phyloP scores from a whole-genome alignment of 2,113 vertebrate species.

The Bagarius yarrelli region DNA sequence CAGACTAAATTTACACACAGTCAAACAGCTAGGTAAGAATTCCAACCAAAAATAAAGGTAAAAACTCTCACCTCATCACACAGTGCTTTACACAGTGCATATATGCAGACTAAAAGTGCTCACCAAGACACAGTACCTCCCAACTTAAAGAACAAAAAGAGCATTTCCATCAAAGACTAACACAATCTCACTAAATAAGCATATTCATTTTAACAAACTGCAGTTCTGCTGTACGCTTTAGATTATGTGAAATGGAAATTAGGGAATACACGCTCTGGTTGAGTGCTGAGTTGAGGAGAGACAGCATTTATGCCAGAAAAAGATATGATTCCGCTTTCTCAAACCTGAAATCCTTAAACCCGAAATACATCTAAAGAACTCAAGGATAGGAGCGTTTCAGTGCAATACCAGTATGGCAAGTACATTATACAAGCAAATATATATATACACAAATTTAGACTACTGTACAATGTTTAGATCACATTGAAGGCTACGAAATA shows the following conservation, averaged over 20 bases:
- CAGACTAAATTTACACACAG: not conserved
- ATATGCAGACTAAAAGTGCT: conserved; percentile 30
- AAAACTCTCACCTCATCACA: not conserved
- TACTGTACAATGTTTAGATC: conserved; percentile 47
- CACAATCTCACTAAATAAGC: conserved; percentile 34
- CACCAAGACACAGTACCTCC: conserved; percentile 14
- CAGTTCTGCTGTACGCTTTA: conserved; percentile 52
- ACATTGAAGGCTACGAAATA: conserved; percentile 58
- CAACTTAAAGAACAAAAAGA: conserved; percentile 39
- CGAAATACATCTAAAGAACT: conserved; percentile 33
- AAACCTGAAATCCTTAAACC: conserved; percentile 23
- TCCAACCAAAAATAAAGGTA: not conserved
- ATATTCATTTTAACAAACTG: conserved; percentile 54
- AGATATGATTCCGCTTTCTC: conserved; percentile 25
- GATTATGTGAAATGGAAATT: conserved; percentile 54
- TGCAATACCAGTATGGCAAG: conserved; percentile 58
- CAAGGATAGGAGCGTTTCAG: conserved; percentile 54
- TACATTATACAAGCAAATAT: not conserved
- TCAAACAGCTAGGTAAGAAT: not conserved
- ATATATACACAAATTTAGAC: conserved; percentile 38
- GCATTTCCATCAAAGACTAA: not conserved
- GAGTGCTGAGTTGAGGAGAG: not conserved
- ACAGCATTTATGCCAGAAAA: conserved; percentile 29
- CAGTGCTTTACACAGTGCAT: conserved; percentile 5
- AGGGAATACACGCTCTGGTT: conserved; percentile 27